Evolutionary conservation across 2,888 invertebrate genomes (phyloP).

Genomic region (Antitype chi): DNA sequence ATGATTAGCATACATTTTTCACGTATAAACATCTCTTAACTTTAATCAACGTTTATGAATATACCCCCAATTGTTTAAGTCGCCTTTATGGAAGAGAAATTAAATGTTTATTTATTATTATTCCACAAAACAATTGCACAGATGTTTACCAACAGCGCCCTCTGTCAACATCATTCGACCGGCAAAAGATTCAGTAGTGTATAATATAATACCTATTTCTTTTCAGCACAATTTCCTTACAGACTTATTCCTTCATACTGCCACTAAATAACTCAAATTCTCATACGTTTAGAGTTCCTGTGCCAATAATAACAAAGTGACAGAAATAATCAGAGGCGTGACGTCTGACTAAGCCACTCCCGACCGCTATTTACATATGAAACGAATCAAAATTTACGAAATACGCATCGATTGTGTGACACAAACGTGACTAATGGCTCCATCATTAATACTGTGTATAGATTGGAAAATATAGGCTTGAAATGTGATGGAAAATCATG

Average conservation of each 20-base stretch:
- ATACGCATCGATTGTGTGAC: constrained; percentile 38
- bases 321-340: constrained; percentile 45
- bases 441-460: not conserved
- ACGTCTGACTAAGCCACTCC: constrained; percentile 31
- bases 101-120: no score
- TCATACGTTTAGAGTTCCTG: constrained; percentile 27
- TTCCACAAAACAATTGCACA: no score
- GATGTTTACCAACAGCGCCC: no score
- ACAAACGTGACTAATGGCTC: not conserved
- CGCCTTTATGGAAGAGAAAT: no score
- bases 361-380: constrained; percentile 47
- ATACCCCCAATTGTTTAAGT: no score
- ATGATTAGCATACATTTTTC: no score
- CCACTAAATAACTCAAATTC: constrained; percentile 32
- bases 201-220: no score
- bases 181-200: no score
- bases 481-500: not conserved
- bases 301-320: constrained; percentile 51
- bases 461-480: not conserved
- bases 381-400: constrained; percentile 51
- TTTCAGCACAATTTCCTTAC: constrained; percentile 4
- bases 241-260: constrained; percentile 9
- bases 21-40: no score
- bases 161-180: no score
- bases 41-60: no score